These are phyloP conservation scores for Thalassaphorura encarpata DNA, from an alignment of 1,140 invertebrate genomes.

Conservation along the genomic window DNA sequence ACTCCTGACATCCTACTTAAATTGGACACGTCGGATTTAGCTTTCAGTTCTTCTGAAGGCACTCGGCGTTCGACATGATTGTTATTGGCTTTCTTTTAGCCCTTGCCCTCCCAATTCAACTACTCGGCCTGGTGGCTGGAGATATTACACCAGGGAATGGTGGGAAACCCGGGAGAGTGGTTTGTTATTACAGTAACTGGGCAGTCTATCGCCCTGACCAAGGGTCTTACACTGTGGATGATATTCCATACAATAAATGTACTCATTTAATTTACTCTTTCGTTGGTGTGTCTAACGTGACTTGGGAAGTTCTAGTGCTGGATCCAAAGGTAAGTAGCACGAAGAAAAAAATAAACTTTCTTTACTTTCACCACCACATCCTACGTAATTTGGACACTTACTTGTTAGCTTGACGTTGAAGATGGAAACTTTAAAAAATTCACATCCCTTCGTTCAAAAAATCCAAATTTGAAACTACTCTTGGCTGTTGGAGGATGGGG, in stretches of 20 bases:
- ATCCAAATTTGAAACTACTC: constrained; percentile 62
- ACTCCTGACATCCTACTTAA: not conserved
- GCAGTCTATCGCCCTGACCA: constrained; percentile 35
- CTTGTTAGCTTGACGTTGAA: constrained; percentile 54
- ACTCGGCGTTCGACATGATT: not conserved
- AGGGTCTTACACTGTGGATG: constrained; percentile 37
- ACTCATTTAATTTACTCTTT: constrained; percentile 41
- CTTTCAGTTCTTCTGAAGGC: not conserved
- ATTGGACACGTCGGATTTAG: not conserved
- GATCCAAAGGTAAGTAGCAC: constrained; percentile 34
- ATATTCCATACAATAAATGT: constrained; percentile 38
- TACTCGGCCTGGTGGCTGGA: too few relatives aligned
- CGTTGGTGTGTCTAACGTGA: constrained; percentile 37
- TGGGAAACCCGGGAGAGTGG: constrained; percentile 48
- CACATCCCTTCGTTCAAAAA: constrained; percentile 55
- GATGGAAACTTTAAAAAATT: constrained; percentile 73
- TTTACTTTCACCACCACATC: not conserved
- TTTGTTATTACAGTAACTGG: constrained; percentile 66
- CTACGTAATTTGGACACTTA: not conserved
- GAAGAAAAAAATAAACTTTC: not conserved
- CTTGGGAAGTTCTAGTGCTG: constrained; percentile 36
- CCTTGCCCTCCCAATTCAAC: not conserved
- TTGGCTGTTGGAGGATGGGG: constrained; percentile 51
- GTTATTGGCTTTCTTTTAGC: not conserved
- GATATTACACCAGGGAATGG: constrained; percentile 9